These are phyloP conservation scores for Acrossocheilus fasciatus DNA, from an alignment of 2,797 vertebrate genomes.

Conservation along the genomic window DNA sequence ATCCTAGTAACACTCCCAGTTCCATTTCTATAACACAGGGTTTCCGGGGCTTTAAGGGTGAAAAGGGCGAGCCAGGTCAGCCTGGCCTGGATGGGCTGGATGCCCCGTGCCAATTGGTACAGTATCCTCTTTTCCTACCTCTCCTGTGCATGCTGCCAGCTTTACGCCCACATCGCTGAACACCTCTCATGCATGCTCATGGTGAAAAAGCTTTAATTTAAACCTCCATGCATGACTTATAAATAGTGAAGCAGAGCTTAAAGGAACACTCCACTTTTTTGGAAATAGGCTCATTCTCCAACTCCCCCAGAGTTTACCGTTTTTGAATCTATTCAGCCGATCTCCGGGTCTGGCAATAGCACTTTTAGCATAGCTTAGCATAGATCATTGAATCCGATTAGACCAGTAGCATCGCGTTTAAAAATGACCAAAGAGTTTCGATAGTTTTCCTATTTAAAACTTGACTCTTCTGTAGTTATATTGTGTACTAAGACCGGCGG, in stretches of 20 bases:
- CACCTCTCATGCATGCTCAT: constrained; percentile 12
- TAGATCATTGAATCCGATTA: no score
- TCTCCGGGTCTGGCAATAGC: no score
- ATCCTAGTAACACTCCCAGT: constrained; percentile 96
- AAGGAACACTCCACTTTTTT: no score
- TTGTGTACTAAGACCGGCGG: no score
- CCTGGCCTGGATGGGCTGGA: constrained; percentile 99
- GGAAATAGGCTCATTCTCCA: no score
- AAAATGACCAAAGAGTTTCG: no score
- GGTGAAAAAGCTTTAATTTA: constrained; percentile 35
- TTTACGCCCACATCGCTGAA: constrained; percentile 64
- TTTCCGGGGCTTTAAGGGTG: constrained; percentile 99
- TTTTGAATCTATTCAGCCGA: no score
- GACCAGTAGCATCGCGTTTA: no score
- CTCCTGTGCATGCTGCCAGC: constrained; percentile 86
- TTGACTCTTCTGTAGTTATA: no score
- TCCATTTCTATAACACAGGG: constrained; percentile 99
- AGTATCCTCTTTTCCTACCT: constrained; percentile 99
- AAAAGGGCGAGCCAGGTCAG: constrained; percentile 99
- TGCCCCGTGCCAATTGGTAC: constrained; percentile 99
- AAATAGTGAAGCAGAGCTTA: not conserved
- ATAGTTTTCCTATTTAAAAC: no score
- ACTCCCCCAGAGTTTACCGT: no score
- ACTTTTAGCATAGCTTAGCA: no score
- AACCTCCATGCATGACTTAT: constrained; percentile 66